These are phyloP conservation scores for Medauroidea extradentata DNA, from an alignment of 1,140 invertebrate genomes.

Conservation along the genomic window DNA sequence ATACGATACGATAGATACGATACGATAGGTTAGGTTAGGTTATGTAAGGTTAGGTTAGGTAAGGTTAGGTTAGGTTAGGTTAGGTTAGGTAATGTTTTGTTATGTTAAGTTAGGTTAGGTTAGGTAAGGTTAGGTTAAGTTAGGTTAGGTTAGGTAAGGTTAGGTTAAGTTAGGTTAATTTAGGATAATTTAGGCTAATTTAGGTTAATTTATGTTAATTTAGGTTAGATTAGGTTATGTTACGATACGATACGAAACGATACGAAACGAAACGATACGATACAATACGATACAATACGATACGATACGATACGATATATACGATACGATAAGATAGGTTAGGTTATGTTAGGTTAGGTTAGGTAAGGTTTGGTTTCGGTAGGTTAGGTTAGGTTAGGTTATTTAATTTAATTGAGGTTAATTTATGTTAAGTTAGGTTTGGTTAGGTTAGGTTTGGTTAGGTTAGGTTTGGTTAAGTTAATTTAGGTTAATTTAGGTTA, in stretches of 20 bases:
- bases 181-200: no score
- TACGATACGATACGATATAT: no score
- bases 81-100: no score
- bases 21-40: no score
- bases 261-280: neutral
- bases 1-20: neutral
- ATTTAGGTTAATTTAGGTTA: neutral
- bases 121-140: no score
- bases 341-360: neutral
- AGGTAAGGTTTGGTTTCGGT: neutral
- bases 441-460: neutral
- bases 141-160: neutral
- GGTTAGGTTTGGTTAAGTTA: neutral
- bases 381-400: neutral
- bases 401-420: no score
- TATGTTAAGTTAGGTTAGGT: no score
- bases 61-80: conserved; percentile 1
- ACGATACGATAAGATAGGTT: neutral
- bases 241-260: neutral
- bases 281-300: neutral
- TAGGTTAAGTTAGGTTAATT: neutral
- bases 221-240: neutral
- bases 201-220: no score
- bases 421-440: no score
- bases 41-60: neutral